Evolutionary conservation across 2,888 invertebrate genomes (phyloP).

Genomic region (Athalia rosae): DNA sequence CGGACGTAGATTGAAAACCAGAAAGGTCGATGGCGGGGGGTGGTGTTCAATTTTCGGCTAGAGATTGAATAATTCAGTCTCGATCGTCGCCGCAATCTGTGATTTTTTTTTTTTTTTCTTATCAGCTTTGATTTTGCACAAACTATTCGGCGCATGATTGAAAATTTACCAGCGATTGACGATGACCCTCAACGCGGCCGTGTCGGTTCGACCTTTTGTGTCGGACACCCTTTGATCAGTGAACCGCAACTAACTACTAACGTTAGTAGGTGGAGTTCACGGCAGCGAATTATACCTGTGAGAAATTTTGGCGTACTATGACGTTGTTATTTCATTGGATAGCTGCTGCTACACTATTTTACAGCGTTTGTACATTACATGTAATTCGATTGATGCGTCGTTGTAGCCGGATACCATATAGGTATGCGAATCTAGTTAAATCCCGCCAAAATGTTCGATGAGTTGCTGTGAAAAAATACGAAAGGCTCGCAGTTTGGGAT

Average conservation of each 20-base stretch:
- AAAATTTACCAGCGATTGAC: slow-evolving; percentile 2
- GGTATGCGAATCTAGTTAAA: slow-evolving; percentile 32
- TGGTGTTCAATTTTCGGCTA: no score
- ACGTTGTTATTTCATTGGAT: not conserved
- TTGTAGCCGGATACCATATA: slow-evolving; percentile 43
- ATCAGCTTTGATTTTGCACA: not conserved
- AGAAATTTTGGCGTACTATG: slow-evolving; percentile 30
- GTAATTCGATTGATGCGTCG: not conserved
- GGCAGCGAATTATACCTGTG: not conserved
- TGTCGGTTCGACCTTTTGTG: slow-evolving; percentile 29
- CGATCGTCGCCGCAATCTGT: not conserved
- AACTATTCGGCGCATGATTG: slow-evolving; percentile 10
- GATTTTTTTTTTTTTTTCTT: not conserved
- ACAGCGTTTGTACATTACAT: not conserved
- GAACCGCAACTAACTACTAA: slow-evolving; percentile 26
- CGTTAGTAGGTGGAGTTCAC: slow-evolving; percentile 4
- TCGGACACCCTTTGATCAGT: slow-evolving; percentile 31
- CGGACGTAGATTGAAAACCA: no score
- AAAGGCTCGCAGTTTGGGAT: not conserved
- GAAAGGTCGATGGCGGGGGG: no score
- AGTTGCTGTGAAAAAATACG: no score
- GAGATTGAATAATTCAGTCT: not conserved
- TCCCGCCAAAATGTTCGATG: slow-evolving; percentile 35
- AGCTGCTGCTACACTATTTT: not conserved
- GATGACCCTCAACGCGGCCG: not conserved